Percentiles rank a stretch among this genome's conserved stretches.
Conservation (phyloP, 2,888 invertebrate genomes). For the Tenthredo livida region DNA sequence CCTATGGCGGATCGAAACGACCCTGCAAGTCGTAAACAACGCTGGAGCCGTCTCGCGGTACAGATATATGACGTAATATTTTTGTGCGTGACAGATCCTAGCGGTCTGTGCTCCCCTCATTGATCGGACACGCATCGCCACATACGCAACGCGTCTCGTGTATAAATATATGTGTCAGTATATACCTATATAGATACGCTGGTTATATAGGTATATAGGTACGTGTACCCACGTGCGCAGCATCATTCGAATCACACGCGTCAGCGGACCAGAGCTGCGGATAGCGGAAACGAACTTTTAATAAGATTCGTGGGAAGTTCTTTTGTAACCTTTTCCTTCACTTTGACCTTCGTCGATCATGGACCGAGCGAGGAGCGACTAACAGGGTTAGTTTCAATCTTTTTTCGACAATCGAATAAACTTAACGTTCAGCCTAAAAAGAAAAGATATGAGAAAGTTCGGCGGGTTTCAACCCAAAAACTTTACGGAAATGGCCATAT, state of each 20-base stretch:
- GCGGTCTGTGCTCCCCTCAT: conserved; percentile 68
- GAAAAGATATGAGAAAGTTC: background rate
- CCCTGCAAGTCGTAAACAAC: conserved; percentile 73
- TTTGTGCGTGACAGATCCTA: conserved; percentile 74
- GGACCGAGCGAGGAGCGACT: background rate
- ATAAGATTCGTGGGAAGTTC: conserved; percentile 28
- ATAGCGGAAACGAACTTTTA: conserved; percentile 42
- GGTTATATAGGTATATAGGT: background rate
- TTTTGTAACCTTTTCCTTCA: conserved; percentile 5
- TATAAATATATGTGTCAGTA: conserved; percentile 43
- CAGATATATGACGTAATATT: conserved; percentile 74
- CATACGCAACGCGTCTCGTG: conserved; percentile 45
- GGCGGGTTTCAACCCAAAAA: conserved; percentile 1
- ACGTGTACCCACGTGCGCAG: background rate
- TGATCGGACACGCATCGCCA: conserved; percentile 69
- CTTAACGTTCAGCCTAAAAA: background rate
- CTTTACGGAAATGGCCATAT: background rate
- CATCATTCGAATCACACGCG: conserved; percentile 40
- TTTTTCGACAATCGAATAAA: conserved; percentile 28
- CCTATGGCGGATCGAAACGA: conserved; percentile 67
- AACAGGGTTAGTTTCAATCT: conserved; percentile 13
- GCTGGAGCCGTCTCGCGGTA: conserved; percentile 69
- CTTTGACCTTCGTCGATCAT: conserved; percentile 8
- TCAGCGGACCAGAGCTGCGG: conserved; percentile 16
- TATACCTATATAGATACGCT: background rate